phyloP scores from a whole-genome alignment of 2,797 vertebrate species.

The Eleutherodactylus coqui region DNA sequence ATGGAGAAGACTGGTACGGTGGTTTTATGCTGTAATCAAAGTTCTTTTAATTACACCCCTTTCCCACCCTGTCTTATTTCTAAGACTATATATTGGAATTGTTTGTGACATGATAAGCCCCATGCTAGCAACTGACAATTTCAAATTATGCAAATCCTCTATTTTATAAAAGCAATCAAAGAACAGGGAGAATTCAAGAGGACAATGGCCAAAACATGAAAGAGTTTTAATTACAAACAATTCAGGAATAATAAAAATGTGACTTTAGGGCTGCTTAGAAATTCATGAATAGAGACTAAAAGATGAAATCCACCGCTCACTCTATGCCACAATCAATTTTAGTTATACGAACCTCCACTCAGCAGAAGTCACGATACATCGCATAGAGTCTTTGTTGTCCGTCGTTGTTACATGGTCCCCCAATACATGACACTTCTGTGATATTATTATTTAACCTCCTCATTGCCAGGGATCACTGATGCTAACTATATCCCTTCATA shows the following conservation, averaged over 20 bases:
- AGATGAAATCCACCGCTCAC: neutral
- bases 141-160: constrained; percentile 9
- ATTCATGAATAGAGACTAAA: neutral
- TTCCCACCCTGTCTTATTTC: neutral
- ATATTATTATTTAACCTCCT: no score
- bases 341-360: constrained; percentile 70
- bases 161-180: neutral
- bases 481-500: no score
- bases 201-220: constrained; percentile 10
- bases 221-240: constrained; percentile 27
- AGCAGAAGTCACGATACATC: constrained; percentile 80
- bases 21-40: neutral
- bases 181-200: neutral
- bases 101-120: neutral
- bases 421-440: no score
- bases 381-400: constrained; percentile 78
- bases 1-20: neutral
- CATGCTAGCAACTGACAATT: constrained; percentile 2
- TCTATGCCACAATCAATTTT: constrained; percentile 21
- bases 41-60: neutral
- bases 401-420: no score
- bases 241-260: constrained; percentile 34
- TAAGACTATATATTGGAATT: neutral
- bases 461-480: no score
- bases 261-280: constrained; percentile 11